phyloP scores from a whole-genome alignment of 2,113 vertebrate genomes.

The Crypturellus undulatus region DNA sequence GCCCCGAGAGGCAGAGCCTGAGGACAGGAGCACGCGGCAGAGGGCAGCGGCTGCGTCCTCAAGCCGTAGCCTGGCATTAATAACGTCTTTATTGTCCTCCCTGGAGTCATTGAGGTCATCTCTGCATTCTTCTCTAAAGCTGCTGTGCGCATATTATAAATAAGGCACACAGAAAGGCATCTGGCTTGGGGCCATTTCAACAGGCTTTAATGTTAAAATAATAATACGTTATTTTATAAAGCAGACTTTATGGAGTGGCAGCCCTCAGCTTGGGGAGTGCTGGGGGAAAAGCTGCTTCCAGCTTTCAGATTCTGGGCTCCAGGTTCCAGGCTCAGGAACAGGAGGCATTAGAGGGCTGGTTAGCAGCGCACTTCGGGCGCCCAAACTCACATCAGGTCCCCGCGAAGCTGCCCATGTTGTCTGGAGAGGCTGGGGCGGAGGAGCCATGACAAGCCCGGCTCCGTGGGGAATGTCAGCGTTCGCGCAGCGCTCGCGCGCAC shows the following conservation, averaged over 20 bases:
- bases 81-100: background rate
- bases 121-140: background rate
- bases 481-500: too few species aligned
- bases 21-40: rapidly evolving
- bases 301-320: background rate
- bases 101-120: background rate
- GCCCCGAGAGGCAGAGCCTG: too few species aligned
- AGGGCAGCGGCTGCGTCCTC: background rate
- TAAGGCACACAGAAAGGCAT: background rate
- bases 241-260: background rate
- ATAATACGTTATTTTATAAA: rapidly evolving
- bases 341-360: background rate
- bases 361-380: background rate
- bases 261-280: background rate
- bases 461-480: too few species aligned
- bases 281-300: background rate
- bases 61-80: background rate
- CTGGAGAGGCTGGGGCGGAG: background rate
- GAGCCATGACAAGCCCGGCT: background rate
- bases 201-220: background rate
- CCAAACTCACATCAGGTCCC: background rate
- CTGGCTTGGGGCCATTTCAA: background rate
- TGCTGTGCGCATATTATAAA: background rate
- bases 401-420: rapidly evolving
- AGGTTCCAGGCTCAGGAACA: background rate